These are phyloP conservation scores for Chromoteleia sp. DNA, from an alignment of 2,888 invertebrate genomes.

Conservation along the genomic window DNA sequence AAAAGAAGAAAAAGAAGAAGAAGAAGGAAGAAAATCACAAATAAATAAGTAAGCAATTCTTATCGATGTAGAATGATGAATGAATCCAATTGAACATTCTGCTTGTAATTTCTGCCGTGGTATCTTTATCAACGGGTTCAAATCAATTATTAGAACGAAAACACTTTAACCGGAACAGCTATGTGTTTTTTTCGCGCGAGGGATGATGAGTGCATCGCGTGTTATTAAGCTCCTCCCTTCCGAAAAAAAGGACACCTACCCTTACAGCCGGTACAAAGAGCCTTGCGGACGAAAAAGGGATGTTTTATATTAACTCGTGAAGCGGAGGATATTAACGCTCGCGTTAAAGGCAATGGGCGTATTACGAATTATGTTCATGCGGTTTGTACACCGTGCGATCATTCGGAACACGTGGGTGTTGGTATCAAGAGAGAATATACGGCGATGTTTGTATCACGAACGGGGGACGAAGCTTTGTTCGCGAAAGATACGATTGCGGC, in stretches of 20 bases:
- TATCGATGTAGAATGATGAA: background rate
- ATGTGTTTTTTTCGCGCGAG: constrained; percentile 58
- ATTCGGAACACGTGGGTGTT: constrained; percentile 70
- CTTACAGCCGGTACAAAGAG: constrained; percentile 66
- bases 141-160: constrained; percentile 48
- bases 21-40: too few relatives aligned
- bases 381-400: constrained; percentile 69
- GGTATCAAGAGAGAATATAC: constrained; percentile 66
- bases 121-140: constrained; percentile 23
- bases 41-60: background rate
- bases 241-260: constrained; percentile 70
- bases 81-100: background rate
- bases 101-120: background rate
- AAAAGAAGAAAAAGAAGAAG: too few relatives aligned
- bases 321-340: constrained; percentile 77
- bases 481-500: constrained; percentile 64
- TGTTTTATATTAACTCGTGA: constrained; percentile 80
- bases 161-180: constrained; percentile 22
- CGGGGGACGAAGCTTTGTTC: constrained; percentile 68
- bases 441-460: constrained; percentile 70
- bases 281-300: constrained; percentile 77
- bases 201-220: constrained; percentile 84
- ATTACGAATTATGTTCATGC: constrained; percentile 70
- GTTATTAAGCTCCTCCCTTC: constrained; percentile 74
- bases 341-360: constrained; percentile 77